Evolutionary conservation across 2,888 invertebrate genomes (phyloP).

Genomic region (Cryptocephalus moraei): DNA sequence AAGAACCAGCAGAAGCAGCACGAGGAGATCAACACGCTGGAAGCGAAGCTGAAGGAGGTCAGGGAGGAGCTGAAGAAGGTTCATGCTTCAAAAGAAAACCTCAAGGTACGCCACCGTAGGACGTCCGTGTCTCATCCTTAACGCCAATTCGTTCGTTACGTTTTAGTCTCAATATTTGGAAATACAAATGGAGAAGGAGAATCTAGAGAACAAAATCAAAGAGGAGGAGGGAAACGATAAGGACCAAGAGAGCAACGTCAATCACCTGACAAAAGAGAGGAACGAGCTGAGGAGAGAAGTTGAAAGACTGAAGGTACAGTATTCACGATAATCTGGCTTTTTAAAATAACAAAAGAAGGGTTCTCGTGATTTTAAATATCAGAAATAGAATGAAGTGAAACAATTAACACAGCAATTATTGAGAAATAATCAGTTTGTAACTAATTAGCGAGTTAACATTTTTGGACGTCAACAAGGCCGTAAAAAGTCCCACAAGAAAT

Average conservation of each 20-base stretch:
- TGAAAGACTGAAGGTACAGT: conserved; percentile 23
- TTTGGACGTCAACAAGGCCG: no score
- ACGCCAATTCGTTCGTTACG: no score
- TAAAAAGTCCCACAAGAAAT: no score
- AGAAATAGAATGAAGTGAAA: no score
- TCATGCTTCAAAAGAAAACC: conserved; percentile 29
- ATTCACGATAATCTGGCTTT: neutral
- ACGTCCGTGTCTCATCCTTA: no score
- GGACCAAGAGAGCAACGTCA: conserved; percentile 25
- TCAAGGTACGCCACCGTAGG: conserved; percentile 31
- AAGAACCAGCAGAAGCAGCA: conserved; percentile 40
- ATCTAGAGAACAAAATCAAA: conserved; percentile 27
- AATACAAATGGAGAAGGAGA: conserved; percentile 30
- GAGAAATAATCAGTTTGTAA: no score
- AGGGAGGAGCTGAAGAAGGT: conserved; percentile 41
- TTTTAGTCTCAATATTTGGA: conserved; percentile 31
- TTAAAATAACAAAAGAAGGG: no score
- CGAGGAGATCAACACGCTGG: conserved; percentile 40
- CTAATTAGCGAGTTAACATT: no score
- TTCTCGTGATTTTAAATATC: no score
- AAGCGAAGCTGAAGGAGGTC: conserved; percentile 39
- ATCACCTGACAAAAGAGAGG: conserved; percentile 27
- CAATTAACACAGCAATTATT: no score
- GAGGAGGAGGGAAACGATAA: conserved; percentile 22
- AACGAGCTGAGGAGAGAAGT: conserved; percentile 27